Conservation (phyloP, 2,113 vertebrate genomes). For the Jacana jacana region DNA sequence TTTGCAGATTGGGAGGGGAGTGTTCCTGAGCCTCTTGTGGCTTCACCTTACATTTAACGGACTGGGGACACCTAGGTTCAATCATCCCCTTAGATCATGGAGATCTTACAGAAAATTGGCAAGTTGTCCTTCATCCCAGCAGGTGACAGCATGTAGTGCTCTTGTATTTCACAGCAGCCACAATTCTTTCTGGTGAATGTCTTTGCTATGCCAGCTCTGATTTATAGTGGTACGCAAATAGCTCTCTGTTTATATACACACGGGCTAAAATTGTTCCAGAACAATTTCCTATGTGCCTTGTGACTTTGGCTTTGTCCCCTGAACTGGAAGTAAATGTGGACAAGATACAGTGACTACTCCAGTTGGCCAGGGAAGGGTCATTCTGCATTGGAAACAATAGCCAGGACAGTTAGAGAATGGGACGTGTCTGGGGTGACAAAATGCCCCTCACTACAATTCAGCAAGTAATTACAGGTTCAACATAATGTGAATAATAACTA, state of each 20-base stretch:
- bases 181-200: not conserved
- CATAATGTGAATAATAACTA: not conserved
- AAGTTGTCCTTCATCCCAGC: not conserved
- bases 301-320: not conserved
- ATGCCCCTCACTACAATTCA: not conserved
- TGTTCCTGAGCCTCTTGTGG: not conserved
- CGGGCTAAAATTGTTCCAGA: not conserved
- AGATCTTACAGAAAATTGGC: not conserved
- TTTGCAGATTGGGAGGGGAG: not conserved
- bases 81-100: not conserved
- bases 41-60: not conserved
- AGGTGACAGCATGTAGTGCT: not conserved
- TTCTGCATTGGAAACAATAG: not conserved
- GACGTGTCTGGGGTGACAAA: accelerated
- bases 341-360: not conserved
- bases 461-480: not conserved
- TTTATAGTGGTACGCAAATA: not conserved
- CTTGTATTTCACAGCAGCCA: not conserved
- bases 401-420: not conserved
- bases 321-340: not conserved
- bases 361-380: not conserved
- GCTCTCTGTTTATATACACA: not conserved
- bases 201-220: not conserved
- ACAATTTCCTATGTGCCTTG: not conserved
- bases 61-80: not conserved